Conservation (phyloP, 2,888 invertebrate species). For the Nomada flava region DNA sequence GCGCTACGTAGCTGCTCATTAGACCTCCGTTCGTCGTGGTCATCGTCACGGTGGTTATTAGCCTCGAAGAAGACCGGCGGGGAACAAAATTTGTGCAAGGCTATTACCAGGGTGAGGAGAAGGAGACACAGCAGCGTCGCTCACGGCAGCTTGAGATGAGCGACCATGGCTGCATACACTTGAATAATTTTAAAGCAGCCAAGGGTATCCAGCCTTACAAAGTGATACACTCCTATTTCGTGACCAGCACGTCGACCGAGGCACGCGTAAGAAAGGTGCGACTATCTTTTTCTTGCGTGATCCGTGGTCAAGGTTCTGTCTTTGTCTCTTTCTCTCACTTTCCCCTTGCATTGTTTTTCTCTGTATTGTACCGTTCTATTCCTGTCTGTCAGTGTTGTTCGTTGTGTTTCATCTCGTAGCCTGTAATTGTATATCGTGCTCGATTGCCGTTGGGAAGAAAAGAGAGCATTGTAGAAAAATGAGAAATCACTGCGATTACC, state of each 20-base stretch:
- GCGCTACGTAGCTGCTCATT: conserved; percentile 75
- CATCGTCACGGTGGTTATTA: conserved; percentile 72
- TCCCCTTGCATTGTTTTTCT: background rate
- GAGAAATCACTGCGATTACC: background rate
- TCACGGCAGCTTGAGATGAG: conserved; percentile 85
- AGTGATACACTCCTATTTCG: conserved; percentile 94
- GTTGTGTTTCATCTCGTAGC: background rate
- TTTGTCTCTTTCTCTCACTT: conserved; percentile 24
- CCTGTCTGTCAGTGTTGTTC: background rate
- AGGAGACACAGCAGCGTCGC: conserved; percentile 60
- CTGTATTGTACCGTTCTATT: background rate
- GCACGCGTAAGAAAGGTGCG: conserved; percentile 93
- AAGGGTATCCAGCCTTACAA: conserved; percentile 90
- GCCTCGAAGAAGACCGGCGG: conserved; percentile 41
- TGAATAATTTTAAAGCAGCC: conserved; percentile 91
- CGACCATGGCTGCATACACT: conserved; percentile 91
- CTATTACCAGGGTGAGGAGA: conserved; percentile 41
- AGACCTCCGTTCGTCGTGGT: conserved; percentile 62
- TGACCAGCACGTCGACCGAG: conserved; percentile 92
- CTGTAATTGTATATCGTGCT: background rate
- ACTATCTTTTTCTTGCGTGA: conserved; percentile 61
- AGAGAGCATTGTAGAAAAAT: background rate
- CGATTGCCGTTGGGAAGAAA: background rate
- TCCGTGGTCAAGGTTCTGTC: conserved; percentile 52
- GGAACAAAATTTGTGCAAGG: conserved; percentile 29